A percentile compares a stretch with the other conserved stretches of the same genome.
phyloP scores from a whole-genome alignment of 2,888 invertebrate genomes.

The Lasioglossum calceatum region DNA sequence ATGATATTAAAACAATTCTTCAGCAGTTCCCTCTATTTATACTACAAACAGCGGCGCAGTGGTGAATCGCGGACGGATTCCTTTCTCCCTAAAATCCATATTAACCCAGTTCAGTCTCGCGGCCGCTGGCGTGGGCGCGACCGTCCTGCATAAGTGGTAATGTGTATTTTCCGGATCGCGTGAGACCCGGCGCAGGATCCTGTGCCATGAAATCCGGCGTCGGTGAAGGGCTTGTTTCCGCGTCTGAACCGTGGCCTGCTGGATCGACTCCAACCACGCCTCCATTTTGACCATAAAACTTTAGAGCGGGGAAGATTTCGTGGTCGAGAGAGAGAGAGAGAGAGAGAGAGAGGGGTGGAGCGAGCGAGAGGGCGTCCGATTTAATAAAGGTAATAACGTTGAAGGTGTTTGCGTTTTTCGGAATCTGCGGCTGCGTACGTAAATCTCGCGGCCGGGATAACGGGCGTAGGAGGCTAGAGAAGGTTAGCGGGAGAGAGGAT shows the following conservation, averaged over 20 bases:
- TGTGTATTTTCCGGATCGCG: conserved; percentile 9
- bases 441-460: conserved; percentile 64
- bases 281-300: conserved; percentile 74
- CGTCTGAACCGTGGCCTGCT: conserved; percentile 57
- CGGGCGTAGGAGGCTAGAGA: conserved; percentile 31
- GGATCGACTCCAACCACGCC: conserved; percentile 80
- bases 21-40: background rate
- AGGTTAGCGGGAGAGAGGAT: conserved; percentile 40
- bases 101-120: background rate
- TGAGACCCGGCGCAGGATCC: background rate
- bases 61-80: background rate
- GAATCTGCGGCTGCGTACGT: conserved; percentile 58
- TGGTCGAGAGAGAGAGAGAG: conserved; percentile 33
- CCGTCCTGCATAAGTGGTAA: conserved; percentile 5
- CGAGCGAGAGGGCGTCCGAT: conserved; percentile 27
- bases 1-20: background rate
- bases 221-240: conserved; percentile 35
- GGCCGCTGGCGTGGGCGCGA: background rate
- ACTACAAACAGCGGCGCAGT: background rate
- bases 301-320: conserved; percentile 57
- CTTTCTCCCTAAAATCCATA: conserved; percentile 4
- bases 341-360: conserved; percentile 22
- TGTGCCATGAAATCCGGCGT: background rate
- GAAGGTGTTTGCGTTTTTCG: conserved; percentile 81
- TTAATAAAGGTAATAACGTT: conserved; percentile 84